These are phyloP conservation scores for Mayetiola destructor DNA, from an alignment of 2,888 invertebrate species.

Conservation along the genomic window DNA sequence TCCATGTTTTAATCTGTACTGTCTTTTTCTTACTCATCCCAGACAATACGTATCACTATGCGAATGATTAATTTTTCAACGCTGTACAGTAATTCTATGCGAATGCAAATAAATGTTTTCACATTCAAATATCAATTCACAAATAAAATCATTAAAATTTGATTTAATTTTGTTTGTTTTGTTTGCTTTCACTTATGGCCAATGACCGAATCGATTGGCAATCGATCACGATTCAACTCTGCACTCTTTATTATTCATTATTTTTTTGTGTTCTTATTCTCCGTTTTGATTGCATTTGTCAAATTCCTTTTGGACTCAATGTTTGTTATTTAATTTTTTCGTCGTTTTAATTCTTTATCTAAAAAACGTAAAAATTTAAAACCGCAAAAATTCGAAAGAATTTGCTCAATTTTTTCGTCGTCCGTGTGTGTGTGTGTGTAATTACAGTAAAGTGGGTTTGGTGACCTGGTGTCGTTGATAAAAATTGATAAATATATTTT, in stretches of 20 bases:
- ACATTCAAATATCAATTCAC: too few species aligned
- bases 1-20: too few species aligned
- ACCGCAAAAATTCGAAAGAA: neutral
- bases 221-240: conserved; percentile 2
- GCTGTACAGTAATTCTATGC: too few species aligned
- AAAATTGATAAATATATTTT: conserved; percentile 5
- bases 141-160: too few species aligned
- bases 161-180: too few species aligned
- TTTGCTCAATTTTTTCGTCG: neutral
- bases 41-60: too few species aligned
- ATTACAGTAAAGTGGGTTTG: conserved; percentile 6
- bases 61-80: too few species aligned
- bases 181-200: too few species aligned
- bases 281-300: neutral
- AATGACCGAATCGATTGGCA: conserved; percentile 8
- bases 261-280: neutral
- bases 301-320: neutral
- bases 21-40: too few species aligned
- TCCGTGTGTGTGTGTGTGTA: conserved; percentile 4
- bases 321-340: neutral
- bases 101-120: too few species aligned
- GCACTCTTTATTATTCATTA: neutral
- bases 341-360: neutral
- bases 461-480: conserved; percentile 1
- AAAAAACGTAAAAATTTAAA: neutral